Conservation (phyloP, 2,797 vertebrate genomes). For the Zalophus californianus region DNA sequence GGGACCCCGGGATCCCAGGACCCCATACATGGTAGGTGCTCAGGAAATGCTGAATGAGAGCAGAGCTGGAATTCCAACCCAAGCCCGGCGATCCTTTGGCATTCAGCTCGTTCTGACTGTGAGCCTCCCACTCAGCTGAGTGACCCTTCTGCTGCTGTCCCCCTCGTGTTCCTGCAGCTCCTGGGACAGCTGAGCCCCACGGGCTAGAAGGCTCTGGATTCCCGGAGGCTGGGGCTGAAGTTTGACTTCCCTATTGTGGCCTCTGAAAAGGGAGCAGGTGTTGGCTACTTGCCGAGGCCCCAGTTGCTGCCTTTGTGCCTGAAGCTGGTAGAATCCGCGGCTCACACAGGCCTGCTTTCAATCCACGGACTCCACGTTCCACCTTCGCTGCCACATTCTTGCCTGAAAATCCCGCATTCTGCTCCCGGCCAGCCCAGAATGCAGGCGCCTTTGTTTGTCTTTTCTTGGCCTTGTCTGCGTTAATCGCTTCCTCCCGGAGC, state of each 20-base stretch:
- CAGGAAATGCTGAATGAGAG: neutral
- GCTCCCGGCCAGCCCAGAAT: neutral
- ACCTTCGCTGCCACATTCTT: neutral
- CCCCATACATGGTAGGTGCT: neutral
- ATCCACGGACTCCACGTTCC: neutral
- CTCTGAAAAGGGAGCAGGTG: neutral
- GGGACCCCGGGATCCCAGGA: neutral
- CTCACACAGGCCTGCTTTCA: neutral
- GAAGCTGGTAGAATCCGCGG: neutral
- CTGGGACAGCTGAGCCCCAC: neutral
- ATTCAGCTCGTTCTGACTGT: neutral
- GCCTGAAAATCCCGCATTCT: neutral
- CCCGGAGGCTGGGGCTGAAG: neutral
- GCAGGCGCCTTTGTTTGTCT: conserved; percentile 38
- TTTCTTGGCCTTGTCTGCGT: neutral
- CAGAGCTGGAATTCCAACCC: rapidly evolving
- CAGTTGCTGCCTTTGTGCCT: neutral
- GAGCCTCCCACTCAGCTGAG: neutral
- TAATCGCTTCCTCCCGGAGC: conserved; percentile 48
- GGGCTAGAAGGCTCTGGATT: neutral
- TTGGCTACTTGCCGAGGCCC: neutral
- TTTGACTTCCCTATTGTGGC: neutral
- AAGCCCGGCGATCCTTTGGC: rapidly evolving
- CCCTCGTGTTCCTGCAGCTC: neutral
- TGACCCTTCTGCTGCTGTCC: neutral